Evolutionary conservation across 2,888 invertebrate species (phyloP), one percentile per base, ranked within the genome.

Genomic region (Sphaerophoria rueppellii): DNA sequence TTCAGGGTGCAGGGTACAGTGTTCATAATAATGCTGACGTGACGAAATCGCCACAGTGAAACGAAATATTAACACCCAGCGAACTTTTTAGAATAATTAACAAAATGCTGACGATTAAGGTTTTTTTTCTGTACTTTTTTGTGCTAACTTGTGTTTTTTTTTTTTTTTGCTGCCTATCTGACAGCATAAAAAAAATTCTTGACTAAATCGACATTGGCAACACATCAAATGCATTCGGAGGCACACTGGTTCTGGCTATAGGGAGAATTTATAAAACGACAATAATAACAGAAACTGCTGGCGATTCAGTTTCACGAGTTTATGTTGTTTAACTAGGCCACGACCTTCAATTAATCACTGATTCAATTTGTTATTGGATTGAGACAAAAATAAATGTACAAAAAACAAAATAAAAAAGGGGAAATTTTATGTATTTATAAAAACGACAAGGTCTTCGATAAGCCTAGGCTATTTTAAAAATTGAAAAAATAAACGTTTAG

Each of bases 321-420:
- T 69, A 43, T 67, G 57, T 34, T 54, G 69, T 48, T 24, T 61
- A 85, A 80, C 76, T 85, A 76, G 83, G 83, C 61, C 83, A 69
- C 65, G 76, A 73, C 80, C 83, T 85, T 85, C 72, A 85, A 85
- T 76, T 85, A 76, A 85, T 85, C 80, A 55, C 72, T 80, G 65
- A 83, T 55, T 80, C 71, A 67, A 83, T 72, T 79, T 83, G 71
- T 83, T 83, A 80, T 80, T 75, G 80, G 71, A 75, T 79, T 79
- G 61, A 65, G 72, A 72, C 24, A 57, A 57, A 55, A 54, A 40
- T 55, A 37, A 37, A 63, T 57, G 35, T 9, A 54, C 4, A 55
- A 57, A 12, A 58, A 32, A 50, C 12, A 40, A 37, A 52, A 55
- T 11, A 58, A 57, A 71, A 52, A 48, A 60, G 72, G 78, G 69